A percentile compares a stretch with the other conserved stretches of the same genome.
Conservation (phyloP, 2,113 vertebrate genomes). For the Otis tarda region DNA sequence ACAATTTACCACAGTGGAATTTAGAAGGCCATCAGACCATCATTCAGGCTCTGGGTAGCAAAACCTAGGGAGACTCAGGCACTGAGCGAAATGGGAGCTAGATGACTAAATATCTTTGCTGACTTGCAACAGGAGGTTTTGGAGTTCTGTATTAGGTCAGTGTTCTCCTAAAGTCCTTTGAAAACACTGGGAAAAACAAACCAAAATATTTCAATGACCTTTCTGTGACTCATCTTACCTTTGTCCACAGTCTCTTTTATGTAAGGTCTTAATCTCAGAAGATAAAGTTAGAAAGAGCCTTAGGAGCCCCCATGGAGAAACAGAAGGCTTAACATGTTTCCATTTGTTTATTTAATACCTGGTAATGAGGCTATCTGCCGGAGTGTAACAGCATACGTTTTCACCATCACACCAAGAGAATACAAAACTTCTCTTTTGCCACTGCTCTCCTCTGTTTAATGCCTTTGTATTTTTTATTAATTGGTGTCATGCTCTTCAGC, state of each 20-base stretch:
- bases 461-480: not conserved
- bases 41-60: not conserved
- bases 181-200: not conserved
- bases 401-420: not conserved
- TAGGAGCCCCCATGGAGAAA: not conserved
- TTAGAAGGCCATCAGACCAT: not conserved
- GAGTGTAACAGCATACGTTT: not conserved
- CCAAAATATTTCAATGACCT: not conserved
- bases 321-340: not conserved
- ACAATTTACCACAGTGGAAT: not conserved
- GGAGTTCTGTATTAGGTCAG: not conserved
- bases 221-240: not conserved
- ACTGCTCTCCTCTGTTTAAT: not conserved
- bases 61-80: not conserved
- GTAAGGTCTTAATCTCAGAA: not conserved
- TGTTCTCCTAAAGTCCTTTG: not conserved
- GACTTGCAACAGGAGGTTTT: not conserved
- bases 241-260: not conserved
- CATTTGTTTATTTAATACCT: not conserved
- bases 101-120: not conserved
- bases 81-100: not conserved
- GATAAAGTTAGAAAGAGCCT: not conserved
- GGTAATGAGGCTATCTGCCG: not conserved
- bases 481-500: not conserved
- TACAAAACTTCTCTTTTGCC: not conserved